Conservation (phyloP, 1,140 invertebrate genomes). For the Sesamia nonagrioides region DNA sequence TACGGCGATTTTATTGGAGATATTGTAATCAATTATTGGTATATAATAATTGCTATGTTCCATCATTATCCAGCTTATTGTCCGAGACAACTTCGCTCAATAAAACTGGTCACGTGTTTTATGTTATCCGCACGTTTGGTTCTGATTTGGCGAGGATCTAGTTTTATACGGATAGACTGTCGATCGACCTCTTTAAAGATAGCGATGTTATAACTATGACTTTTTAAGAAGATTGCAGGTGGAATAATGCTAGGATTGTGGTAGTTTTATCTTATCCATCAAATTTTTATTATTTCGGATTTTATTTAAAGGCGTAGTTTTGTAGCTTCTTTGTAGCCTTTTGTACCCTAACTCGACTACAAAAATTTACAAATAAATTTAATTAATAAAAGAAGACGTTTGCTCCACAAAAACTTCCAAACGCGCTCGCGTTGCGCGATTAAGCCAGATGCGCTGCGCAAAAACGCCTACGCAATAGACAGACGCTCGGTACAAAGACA, state of each 20-base stretch:
- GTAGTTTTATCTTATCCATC: not conserved
- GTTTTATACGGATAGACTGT: slow-evolving; percentile 19
- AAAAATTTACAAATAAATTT: too few relatives aligned
- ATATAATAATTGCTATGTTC: slow-evolving; percentile 21
- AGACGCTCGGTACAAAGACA: not conserved
- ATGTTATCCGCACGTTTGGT: slow-evolving; percentile 22
- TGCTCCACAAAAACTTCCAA: too few relatives aligned
- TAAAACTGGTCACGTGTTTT: slow-evolving; percentile 17
- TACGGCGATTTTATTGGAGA: slow-evolving; percentile 31
- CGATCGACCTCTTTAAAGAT: slow-evolving; percentile 19
- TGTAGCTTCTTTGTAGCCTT: too few relatives aligned
- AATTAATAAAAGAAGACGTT: too few relatives aligned
- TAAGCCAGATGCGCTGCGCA: too few relatives aligned
- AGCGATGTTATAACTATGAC: not conserved
- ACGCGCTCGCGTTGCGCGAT: too few relatives aligned
- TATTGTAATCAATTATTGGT: slow-evolving; percentile 35
- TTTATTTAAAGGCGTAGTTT: too few relatives aligned
- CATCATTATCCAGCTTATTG: slow-evolving; percentile 18
- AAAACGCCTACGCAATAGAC: not conserved
- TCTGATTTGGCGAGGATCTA: slow-evolving; percentile 17
- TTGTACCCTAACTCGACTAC: too few relatives aligned
- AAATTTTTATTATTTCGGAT: too few relatives aligned
- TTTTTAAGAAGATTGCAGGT: not conserved
- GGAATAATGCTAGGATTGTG: not conserved
- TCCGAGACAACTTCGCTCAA: not conserved